Evolutionary conservation across 2,797 vertebrate species (phyloP).

Genomic region (Myotis planiceps): DNA sequence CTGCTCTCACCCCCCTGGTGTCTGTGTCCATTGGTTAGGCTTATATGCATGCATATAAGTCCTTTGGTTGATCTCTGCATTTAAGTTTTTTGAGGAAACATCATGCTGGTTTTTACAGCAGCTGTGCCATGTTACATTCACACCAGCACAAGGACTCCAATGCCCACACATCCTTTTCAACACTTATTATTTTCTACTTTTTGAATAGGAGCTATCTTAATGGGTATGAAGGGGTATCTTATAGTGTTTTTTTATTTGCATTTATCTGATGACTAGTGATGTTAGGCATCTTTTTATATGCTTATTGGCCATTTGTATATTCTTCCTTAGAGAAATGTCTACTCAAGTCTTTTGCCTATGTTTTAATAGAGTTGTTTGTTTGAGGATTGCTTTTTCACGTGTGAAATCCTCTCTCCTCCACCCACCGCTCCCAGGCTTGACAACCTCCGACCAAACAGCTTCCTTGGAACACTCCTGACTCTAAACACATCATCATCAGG

Average conservation of each 20-base stretch:
- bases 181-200: not conserved
- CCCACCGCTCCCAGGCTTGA: slow-evolving; percentile 45
- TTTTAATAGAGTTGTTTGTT: slow-evolving; percentile 47
- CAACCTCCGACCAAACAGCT: not conserved
- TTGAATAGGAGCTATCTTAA: not conserved
- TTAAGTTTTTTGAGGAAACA: not conserved
- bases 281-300: not conserved
- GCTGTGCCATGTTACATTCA: not conserved
- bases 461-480: slow-evolving; percentile 49
- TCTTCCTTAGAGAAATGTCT: not conserved
- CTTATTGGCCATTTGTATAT: not conserved
- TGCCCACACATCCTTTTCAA: not conserved
- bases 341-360: not conserved
- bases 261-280: not conserved
- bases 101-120: not conserved
- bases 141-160: not conserved
- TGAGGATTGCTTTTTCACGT: not conserved
- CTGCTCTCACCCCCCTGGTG: too few species aligned
- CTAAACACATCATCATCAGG: slow-evolving; percentile 18
- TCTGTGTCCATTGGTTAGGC: too few species aligned
- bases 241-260: not conserved
- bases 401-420: slow-evolving; percentile 39
- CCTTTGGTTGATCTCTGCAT: too few species aligned
- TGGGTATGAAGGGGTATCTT: not conserved
- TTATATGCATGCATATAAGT: too few species aligned